These are phyloP conservation scores for Cossypha caffra DNA, from an alignment of 2,797 vertebrate species.

Conservation along the genomic window DNA sequence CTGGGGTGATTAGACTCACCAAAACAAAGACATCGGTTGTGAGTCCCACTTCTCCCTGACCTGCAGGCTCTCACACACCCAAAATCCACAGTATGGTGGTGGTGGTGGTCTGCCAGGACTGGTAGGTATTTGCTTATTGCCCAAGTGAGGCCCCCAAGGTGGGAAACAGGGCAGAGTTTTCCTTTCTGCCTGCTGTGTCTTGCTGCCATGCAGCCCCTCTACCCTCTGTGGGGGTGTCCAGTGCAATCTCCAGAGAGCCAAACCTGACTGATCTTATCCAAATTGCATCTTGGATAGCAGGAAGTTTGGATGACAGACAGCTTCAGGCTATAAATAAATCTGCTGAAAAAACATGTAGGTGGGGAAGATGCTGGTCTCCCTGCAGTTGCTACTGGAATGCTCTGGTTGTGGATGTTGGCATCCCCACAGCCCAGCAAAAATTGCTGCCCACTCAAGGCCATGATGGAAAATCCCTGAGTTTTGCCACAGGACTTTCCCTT, in stretches of 20 bases:
- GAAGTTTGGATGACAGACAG: neutral
- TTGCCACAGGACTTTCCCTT: neutral
- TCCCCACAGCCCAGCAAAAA: neutral
- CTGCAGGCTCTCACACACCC: neutral
- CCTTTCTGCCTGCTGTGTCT: neutral
- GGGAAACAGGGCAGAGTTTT: neutral
- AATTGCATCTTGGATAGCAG: neutral
- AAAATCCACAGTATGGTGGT: fast-evolving
- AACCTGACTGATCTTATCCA: neutral
- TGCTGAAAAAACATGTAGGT: neutral
- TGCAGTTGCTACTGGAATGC: neutral
- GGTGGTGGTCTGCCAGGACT: neutral
- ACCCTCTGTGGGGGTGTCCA: neutral
- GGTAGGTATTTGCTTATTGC: neutral
- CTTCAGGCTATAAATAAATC: neutral
- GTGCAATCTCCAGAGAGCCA: neutral
- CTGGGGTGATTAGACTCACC: neutral
- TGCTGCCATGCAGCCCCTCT: neutral
- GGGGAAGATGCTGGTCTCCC: neutral
- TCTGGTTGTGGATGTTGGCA: neutral
- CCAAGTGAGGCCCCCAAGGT: neutral
- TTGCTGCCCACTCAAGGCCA: neutral
- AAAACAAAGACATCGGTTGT: neutral
- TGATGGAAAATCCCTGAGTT: neutral
- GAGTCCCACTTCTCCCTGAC: neutral